Base-by-base conservation (phyloP, 2,797 vertebrate genomes). In the Holocentrus rufus region DNA sequence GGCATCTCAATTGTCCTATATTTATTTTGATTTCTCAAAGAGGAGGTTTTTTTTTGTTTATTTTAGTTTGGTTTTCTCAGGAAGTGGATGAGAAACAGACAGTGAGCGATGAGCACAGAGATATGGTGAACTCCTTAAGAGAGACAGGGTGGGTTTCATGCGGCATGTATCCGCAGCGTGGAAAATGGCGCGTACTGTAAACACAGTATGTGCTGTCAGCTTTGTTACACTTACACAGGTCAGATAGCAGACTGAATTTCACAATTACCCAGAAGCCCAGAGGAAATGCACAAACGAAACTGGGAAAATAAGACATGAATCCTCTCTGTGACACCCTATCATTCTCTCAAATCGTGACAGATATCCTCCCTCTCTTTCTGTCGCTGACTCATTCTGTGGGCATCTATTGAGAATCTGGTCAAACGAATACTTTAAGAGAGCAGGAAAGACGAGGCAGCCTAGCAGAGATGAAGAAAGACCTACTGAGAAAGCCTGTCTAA, bases 1-100 rank as follows among this genome's bases (percentile, higher is more conserved):
- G 90, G 88, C 85, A 92, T 93, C 90, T 89, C 53, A 69, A 79
- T 87, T 85, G 85, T 90, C 89, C 89, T 89, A 83, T 85, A 91
- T 92, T 89, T 86, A 86, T 87, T 86, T 88, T 84, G 87, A 87
- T 86, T 88, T 54, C 73, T 78, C 46, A 68, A 73, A 72, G 44
- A 72, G 55, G 64, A 59, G 58, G 47, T 53, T 50, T n/a, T n/a
- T 58, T 5, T 69, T 67, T 59, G 6, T 64, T 74, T 70, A 22
- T 60, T 54, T 57, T 56, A n/a, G 25, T 36, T 61, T 52, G 58
- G 39, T 22, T 13, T 18, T 6, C 53, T n/a, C 1, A 11, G 14
- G 17, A 47, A 69, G 65, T 67, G 46, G 72, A 50, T 36, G 15
- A 30, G 44, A 18, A 44, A 54, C 34, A 25, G 57, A 11, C 2